Percentiles rank a stretch among this genome's conserved stretches.
These are phyloP conservation scores for Montipora sp. DNA, from an alignment of 64 coral and sea anemone species.

Conservation along the genomic window DNA sequence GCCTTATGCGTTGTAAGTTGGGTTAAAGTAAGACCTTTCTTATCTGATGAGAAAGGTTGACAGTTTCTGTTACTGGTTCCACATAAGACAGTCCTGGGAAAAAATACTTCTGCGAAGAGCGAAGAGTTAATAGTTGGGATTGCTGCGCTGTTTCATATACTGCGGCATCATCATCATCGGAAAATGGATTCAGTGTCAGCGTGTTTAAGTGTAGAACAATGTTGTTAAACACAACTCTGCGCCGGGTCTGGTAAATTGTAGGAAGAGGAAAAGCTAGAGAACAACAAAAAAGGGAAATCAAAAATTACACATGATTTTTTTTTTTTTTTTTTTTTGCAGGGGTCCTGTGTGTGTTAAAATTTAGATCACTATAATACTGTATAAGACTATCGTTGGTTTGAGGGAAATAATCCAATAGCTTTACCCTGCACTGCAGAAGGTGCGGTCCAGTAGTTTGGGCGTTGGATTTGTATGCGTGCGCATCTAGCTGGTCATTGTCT, in stretches of 20 bases:
- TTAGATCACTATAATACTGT: no score
- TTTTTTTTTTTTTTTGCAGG: no score
- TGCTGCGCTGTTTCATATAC: constrained; percentile 81
- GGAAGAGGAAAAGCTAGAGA: constrained; percentile 71
- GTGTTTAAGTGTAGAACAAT: constrained; percentile 94
- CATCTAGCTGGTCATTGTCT: no score
- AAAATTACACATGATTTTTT: no score
- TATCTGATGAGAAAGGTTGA: constrained; percentile 17
- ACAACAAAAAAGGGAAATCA: background rate
- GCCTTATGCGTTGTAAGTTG: background rate
- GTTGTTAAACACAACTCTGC: constrained; percentile 72
- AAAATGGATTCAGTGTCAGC: constrained; percentile 87
- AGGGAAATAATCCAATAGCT: no score
- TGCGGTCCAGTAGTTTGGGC: no score
- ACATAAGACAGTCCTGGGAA: constrained; percentile 85
- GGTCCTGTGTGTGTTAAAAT: no score
- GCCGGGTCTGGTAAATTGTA: constrained; percentile 73
- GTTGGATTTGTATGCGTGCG: no score
- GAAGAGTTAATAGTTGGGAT: constrained; percentile 75
- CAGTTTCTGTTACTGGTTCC: constrained; percentile 15
- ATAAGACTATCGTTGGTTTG: no score
- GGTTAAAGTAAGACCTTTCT: constrained; percentile 20
- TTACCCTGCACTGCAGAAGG: no score
- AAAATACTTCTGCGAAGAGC: constrained; percentile 94
- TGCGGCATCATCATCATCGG: constrained; percentile 57